Conservation (phyloP, 2,888 invertebrate species). For the Hermodice carunculata region DNA sequence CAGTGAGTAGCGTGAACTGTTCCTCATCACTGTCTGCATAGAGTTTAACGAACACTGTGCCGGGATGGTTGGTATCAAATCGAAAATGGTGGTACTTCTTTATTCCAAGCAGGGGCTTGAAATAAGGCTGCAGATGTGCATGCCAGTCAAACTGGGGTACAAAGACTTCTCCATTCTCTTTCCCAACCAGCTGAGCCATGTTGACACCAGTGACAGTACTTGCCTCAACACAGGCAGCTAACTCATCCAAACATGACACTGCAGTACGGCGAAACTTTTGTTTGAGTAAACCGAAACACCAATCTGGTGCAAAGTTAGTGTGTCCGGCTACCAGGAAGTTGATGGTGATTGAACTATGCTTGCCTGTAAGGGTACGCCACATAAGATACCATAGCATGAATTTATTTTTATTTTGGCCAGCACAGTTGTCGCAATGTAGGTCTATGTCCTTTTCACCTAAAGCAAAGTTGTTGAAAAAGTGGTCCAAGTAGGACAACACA, state of each 20-base stretch:
- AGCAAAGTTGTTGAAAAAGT: no score
- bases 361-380: no score
- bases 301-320: slow-evolving; percentile 37
- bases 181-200: slow-evolving; percentile 26
- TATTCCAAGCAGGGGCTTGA: slow-evolving; percentile 23
- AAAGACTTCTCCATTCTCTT: slow-evolving; percentile 17
- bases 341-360: no score
- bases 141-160: slow-evolving; percentile 31
- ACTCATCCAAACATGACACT: slow-evolving; percentile 23
- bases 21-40: background rate
- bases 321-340: slow-evolving; percentile 30
- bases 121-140: slow-evolving; percentile 8
- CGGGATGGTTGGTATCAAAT: no score
- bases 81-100: slow-evolving; percentile 26
- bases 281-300: slow-evolving; percentile 38
- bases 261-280: background rate
- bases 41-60: background rate
- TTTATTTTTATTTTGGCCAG: no score
- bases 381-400: no score
- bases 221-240: slow-evolving; percentile 15
- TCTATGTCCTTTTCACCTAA: no score
- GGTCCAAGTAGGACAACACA: no score
- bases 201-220: slow-evolving; percentile 27
- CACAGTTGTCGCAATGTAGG: no score
- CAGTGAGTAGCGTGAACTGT: background rate